Percentiles rank a stretch among this genome's conserved stretches.
phyloP scores from a whole-genome alignment of 2,797 vertebrate species.

The Alouatta caraya region DNA sequence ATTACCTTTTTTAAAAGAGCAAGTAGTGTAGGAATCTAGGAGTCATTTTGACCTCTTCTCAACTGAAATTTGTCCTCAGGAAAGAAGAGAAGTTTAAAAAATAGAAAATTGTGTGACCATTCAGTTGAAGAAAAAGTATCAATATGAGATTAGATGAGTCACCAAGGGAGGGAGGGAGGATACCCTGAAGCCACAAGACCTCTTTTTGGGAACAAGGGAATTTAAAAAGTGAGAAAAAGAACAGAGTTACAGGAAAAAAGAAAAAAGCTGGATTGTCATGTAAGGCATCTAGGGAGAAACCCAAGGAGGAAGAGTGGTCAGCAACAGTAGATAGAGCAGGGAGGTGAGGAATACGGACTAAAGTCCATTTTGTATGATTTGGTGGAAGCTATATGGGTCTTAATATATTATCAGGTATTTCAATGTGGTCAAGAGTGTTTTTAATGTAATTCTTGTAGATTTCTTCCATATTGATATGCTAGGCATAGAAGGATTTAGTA shows the following conservation, averaged over 20 bases:
- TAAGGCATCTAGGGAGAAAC: neutral
- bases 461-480: neutral
- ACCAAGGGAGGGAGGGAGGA: neutral
- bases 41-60: neutral
- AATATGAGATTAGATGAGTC: neutral
- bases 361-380: neutral
- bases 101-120: neutral
- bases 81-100: conserved; percentile 25
- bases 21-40: neutral
- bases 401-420: neutral
- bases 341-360: neutral
- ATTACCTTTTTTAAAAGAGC: neutral
- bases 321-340: neutral
- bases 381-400: neutral
- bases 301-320: neutral
- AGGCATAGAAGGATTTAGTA: neutral
- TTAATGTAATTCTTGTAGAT: neutral
- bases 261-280: neutral
- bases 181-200: neutral
- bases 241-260: neutral
- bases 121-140: neutral
- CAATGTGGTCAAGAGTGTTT: neutral
- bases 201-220: neutral
- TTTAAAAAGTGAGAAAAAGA: neutral
- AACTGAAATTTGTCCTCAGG: neutral